A percentile compares a stretch with the other conserved stretches of the same genome.
phyloP scores from a whole-genome alignment of 2,888 invertebrate genomes.

The Patella ulyssiponensis region DNA sequence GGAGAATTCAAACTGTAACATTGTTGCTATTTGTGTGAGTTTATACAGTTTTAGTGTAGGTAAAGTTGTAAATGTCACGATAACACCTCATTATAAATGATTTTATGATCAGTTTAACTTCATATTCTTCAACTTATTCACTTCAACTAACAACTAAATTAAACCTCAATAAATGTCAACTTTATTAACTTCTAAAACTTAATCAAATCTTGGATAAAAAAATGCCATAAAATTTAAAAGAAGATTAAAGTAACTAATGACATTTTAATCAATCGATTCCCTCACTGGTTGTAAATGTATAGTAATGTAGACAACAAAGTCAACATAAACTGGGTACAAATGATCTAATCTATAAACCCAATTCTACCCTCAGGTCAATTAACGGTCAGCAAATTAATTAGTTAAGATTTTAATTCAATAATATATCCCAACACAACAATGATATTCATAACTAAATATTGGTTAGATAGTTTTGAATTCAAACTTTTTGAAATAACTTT shows the following conservation, averaged over 20 bases:
- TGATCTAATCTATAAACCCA: too few relatives aligned
- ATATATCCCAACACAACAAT: too few relatives aligned
- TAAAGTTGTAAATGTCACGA: neutral
- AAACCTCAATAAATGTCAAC: neutral
- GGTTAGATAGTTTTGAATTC: too few relatives aligned
- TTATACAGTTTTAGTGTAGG: neutral
- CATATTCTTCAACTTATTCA: neutral
- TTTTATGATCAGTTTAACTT: neutral
- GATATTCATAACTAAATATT: too few relatives aligned
- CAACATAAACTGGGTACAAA: neutral
- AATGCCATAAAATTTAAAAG: neutral
- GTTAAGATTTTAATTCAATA: too few relatives aligned
- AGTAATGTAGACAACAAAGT: neutral
- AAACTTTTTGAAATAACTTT: too few relatives aligned
- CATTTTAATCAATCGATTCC: too few relatives aligned
- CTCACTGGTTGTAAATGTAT: too few relatives aligned
- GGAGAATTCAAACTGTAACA: neutral
- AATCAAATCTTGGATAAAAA: neutral
- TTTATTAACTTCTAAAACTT: neutral
- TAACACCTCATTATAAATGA: neutral
- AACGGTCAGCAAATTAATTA: too few relatives aligned
- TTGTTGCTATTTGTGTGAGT: neutral
- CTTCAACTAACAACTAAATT: neutral
- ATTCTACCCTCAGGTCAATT: too few relatives aligned
- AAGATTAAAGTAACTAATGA: neutral